phyloP scores from a whole-genome alignment of 2,113 vertebrate species.

The Laticauda laticaudata region DNA sequence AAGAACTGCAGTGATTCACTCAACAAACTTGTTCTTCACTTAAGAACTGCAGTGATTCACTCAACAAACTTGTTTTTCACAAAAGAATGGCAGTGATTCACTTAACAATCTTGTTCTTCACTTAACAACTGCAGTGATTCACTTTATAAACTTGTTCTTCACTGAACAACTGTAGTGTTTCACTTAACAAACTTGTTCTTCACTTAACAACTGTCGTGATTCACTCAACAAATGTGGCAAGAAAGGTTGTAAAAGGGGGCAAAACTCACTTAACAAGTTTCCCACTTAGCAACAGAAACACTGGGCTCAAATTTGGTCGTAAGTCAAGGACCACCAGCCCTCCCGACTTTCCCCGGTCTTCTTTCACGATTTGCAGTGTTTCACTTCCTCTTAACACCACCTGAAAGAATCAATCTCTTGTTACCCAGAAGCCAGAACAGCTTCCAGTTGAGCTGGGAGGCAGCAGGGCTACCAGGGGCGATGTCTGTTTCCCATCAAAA shows the following conservation, averaged over 20 bases:
- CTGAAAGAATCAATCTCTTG: conserved; percentile 11
- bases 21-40: too few relatives aligned
- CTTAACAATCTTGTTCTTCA: too few relatives aligned
- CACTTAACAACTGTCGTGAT: too few relatives aligned
- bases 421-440: conserved; percentile 35
- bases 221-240: not conserved
- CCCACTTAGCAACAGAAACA: not conserved
- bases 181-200: too few relatives aligned
- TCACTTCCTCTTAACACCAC: conserved; percentile 33
- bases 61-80: too few relatives aligned
- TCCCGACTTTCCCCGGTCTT: conserved; percentile 11
- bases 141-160: too few relatives aligned
- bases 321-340: not conserved
- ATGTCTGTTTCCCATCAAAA: conserved; percentile 50
- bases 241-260: not conserved
- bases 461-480: not conserved
- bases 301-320: not conserved
- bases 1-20: too few relatives aligned
- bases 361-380: conserved; percentile 22
- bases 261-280: not conserved
- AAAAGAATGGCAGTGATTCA: too few relatives aligned
- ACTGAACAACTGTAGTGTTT: too few relatives aligned
- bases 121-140: too few relatives aligned
- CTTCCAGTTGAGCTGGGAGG: conserved; percentile 33
- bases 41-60: too few relatives aligned